Conservation (phyloP, 2,113 vertebrate genomes). For the Myrmophylax atrothorax region DNA sequence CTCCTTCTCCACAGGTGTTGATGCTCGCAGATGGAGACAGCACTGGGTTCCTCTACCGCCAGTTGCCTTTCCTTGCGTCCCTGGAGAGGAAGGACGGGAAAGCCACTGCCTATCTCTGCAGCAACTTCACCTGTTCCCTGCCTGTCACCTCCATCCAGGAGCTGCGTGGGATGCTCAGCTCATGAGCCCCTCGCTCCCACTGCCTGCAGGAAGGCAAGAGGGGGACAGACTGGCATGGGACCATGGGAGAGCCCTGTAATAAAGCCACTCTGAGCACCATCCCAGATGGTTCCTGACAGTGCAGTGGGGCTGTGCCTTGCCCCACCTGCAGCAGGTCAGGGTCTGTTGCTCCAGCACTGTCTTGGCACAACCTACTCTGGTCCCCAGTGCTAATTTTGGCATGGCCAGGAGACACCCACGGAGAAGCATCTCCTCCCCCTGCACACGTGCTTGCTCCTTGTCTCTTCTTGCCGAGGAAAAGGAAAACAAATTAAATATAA, state of each 20-base stretch:
- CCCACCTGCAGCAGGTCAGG: not conserved
- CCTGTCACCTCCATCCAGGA: conserved; percentile 86
- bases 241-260: fast-evolving
- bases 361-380: not conserved
- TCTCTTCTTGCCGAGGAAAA: not conserved
- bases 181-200: not conserved
- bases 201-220: not conserved
- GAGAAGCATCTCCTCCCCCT: not conserved
- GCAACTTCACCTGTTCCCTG: conserved; percentile 86
- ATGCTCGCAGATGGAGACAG: conserved; percentile 81
- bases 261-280: not conserved
- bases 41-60: conserved; percentile 81
- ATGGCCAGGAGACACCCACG: not conserved
- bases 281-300: not conserved
- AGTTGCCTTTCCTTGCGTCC: conserved; percentile 82
- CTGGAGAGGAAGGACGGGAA: conserved; percentile 77
- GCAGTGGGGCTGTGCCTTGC: not conserved
- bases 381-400: not conserved
- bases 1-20: conserved; percentile 81
- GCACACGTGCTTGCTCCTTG: fast-evolving
- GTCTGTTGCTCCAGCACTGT: not conserved
- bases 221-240: not conserved
- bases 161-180: conserved; percentile 79
- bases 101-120: conserved; percentile 88
- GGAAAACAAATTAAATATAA: conserved; percentile 26